These are phyloP conservation scores for Gymnodraco acuticeps DNA, from an alignment of 2,797 vertebrate species.

Conservation along the genomic window DNA sequence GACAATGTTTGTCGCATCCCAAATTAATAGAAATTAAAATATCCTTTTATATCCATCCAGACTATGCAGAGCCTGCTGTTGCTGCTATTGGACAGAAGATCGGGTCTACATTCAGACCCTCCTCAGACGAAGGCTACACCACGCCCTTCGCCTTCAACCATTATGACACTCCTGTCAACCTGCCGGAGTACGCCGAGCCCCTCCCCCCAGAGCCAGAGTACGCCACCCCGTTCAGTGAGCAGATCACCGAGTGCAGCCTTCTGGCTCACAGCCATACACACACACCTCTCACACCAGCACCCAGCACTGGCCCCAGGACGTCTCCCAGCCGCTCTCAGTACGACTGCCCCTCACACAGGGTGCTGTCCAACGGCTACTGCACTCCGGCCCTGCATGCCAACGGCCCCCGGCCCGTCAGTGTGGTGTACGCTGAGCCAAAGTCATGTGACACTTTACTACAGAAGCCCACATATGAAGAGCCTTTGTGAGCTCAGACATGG, in stretches of 20 bases:
- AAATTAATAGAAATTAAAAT: background rate
- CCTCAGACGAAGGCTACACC: slow-evolving; percentile 85
- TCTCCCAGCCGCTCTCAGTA: slow-evolving; percentile 67
- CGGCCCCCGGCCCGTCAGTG: slow-evolving; percentile 41
- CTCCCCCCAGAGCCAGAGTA: slow-evolving; percentile 89
- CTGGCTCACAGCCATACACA: slow-evolving; percentile 35
- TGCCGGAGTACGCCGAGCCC: slow-evolving; percentile 88
- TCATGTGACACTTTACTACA: slow-evolving; percentile 64
- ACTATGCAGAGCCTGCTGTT: slow-evolving; percentile 86
- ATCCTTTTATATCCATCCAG: slow-evolving; percentile 66
- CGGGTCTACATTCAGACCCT: slow-evolving; percentile 87
- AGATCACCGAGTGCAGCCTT: slow-evolving; percentile 47
- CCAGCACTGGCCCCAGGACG: slow-evolving; percentile 10
- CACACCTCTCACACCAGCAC: slow-evolving; percentile 7
- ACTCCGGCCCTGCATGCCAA: slow-evolving; percentile 67
- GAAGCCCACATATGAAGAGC: slow-evolving; percentile 70
- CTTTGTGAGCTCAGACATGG: slow-evolving; percentile 59
- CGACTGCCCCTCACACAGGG: slow-evolving; percentile 82
- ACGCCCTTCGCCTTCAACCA: slow-evolving; percentile 85
- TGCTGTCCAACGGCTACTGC: slow-evolving; percentile 83
- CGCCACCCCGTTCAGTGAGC: slow-evolving; percentile 88
- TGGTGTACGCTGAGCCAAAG: slow-evolving; percentile 73
- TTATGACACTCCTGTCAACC: slow-evolving; percentile 85
- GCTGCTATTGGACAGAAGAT: slow-evolving; percentile 76
- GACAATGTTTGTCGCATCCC: background rate